A percentile compares a stretch with the other conserved stretches of the same genome.
Evolutionary conservation across 2,113 vertebrate genomes (phyloP).

Genomic region (Cathartes aura): DNA sequence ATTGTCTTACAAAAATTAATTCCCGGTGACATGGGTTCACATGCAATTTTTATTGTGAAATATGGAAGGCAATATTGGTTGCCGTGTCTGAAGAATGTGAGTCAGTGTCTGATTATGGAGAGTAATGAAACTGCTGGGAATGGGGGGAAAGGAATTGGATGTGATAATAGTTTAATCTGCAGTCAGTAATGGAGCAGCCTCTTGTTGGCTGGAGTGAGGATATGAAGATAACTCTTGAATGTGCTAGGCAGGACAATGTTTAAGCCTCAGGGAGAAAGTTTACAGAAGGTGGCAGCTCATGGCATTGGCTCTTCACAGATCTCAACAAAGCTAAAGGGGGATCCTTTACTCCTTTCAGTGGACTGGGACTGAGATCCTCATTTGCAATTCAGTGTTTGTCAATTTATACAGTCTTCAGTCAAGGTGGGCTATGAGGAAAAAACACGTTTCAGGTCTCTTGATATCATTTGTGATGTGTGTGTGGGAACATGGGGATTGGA

Average conservation of each 20-base stretch:
- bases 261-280: neutral
- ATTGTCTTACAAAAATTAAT: slow-evolving; percentile 76
- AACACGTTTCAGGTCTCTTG: fast-evolving
- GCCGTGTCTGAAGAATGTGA: slow-evolving; percentile 15
- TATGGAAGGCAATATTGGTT: slow-evolving; percentile 36
- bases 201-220: neutral
- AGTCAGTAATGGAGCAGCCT: neutral
- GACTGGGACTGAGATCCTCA: neutral
- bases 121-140: slow-evolving; percentile 48
- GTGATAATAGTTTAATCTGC: slow-evolving; percentile 7
- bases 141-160: neutral
- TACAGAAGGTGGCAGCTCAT: neutral
- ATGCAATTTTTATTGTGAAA: slow-evolving; percentile 54
- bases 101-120: slow-evolving; percentile 41
- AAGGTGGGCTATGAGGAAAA: neutral
- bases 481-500: neutral
- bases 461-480: neutral
- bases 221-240: neutral
- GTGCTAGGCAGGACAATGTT: neutral
- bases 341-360: neutral
- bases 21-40: slow-evolving; percentile 46
- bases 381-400: neutral
- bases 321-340: neutral
- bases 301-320: neutral
- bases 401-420: neutral